Base-by-base conservation (phyloP, 2,113 vertebrate genomes). In the Oryzias celebensis region DNA sequence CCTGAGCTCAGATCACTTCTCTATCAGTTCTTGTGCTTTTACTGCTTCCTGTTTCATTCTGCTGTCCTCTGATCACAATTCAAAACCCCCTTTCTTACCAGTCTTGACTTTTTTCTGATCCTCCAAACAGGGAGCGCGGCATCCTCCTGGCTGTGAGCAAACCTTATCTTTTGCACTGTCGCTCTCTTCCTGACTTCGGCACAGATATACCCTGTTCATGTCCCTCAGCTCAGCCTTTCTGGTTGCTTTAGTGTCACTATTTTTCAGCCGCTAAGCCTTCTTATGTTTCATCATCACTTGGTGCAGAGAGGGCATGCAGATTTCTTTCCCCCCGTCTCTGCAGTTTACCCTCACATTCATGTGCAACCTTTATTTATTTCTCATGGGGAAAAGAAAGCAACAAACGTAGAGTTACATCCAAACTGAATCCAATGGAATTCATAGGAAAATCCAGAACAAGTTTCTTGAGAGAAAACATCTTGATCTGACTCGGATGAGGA, bases 191-290 rank as follows among this genome's bases (percentile, higher is more conserved):
- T 87, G 83, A 57, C 3, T 76, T 68, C 20, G 6, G 0, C 18
- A 20, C 52, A 54, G 49, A 80, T 77, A 78, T 81, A 60, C 63
- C 52, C 12, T 12, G 1, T 42, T 36, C 22, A 7, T 22, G 14
- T 14, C 20, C 22, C 45, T 28, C 61, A 26, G 44, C 41, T 22
- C 22, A 62, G 57, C 52, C 22, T 64, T 52, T 78, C 69, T 69
- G 57, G 67, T 42, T 60, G 4, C 52, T 36, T 73, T 51, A 16
- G 0, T 57, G 62, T 75, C 84, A 75, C 47, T 58, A 26, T 65
- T 57, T 50, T 43, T 55, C 53, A 73, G 78, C 76, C 82, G 43
- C 49, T 90, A 81, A 85, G 71, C 82, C 83, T 46, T 59, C 81
- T 87, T 85, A 84, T 60, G 58, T 75, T 70, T 75, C 81, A 78